Conservation (phyloP, 92 coral and sea anemone species). For the Umimayanthus chanpuru region DNA sequence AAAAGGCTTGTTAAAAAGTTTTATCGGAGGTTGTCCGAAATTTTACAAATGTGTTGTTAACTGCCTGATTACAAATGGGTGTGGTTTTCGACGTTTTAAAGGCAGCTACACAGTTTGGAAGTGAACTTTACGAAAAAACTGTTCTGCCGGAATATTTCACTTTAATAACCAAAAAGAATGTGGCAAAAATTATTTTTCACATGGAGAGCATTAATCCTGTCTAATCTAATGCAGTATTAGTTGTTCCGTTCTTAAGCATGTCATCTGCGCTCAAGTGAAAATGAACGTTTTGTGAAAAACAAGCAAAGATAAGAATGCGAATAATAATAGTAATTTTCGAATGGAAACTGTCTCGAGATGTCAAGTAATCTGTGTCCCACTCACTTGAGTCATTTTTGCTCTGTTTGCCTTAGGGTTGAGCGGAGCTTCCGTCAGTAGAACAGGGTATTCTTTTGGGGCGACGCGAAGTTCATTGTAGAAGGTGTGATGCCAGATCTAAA, state of each 20-base stretch:
- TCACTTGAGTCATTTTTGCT: conserved; percentile 98
- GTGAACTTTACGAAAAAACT: background rate
- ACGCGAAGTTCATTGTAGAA: conserved; percentile 98
- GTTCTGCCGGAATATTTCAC: background rate
- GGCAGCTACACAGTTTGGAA: background rate
- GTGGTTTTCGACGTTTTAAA: background rate
- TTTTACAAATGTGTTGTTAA: background rate
- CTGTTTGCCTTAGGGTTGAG: conserved; percentile 99
- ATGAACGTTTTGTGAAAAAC: no score
- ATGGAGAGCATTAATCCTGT: background rate
- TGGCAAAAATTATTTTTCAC: background rate
- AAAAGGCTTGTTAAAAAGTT: background rate
- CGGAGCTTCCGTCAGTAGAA: conserved; percentile 95
- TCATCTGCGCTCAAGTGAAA: background rate
- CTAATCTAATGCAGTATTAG: background rate
- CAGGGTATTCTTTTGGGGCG: conserved; percentile 98
- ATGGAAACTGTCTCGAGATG: background rate
- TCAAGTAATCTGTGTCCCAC: background rate
- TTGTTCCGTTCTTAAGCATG: background rate
- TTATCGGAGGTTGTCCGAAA: background rate
- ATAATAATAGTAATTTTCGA: no score
- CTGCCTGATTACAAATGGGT: background rate
- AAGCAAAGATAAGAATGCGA: background rate
- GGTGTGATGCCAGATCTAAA: conserved; percentile 98
- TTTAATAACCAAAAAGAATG: background rate